These are phyloP conservation scores for Grammomys dolichurus DNA, from an alignment of 2,113 vertebrate species.

Conservation along the genomic window DNA sequence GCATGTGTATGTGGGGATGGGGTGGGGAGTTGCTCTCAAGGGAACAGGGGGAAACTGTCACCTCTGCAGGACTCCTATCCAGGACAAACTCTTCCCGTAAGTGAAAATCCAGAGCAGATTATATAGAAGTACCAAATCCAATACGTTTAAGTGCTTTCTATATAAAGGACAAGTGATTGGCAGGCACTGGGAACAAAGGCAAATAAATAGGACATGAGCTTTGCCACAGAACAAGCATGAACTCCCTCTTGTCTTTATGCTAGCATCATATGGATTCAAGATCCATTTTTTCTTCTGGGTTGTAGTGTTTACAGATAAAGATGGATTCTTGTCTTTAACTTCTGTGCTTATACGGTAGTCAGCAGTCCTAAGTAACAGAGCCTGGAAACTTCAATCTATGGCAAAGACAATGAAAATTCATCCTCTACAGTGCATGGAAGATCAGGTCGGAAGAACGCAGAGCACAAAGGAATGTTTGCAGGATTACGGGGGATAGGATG, in stretches of 20 bases:
- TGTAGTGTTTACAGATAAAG: background rate
- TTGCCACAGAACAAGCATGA: background rate
- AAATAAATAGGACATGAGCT: background rate
- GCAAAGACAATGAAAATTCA: background rate
- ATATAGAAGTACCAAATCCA: background rate
- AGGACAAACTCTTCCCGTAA: background rate
- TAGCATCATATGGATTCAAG: background rate
- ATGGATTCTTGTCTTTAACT: background rate
- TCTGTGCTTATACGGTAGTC: background rate
- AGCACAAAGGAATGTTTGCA: background rate
- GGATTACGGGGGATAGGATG: no score
- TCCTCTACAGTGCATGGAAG: background rate
- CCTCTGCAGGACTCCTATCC: background rate
- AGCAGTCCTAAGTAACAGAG: background rate
- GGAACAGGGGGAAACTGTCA: background rate
- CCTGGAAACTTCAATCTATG: background rate
- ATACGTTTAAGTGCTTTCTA: background rate
- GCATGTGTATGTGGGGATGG: background rate
- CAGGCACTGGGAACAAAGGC: background rate
- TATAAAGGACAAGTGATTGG: background rate
- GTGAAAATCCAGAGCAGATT: background rate
- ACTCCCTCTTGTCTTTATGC: background rate
- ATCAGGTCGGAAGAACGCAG: background rate
- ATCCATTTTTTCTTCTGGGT: background rate
- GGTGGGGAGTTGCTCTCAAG: background rate